Conservation (phyloP, 35 echinoderm and acorn worm genomes). For the Anneissia japonica region DNA sequence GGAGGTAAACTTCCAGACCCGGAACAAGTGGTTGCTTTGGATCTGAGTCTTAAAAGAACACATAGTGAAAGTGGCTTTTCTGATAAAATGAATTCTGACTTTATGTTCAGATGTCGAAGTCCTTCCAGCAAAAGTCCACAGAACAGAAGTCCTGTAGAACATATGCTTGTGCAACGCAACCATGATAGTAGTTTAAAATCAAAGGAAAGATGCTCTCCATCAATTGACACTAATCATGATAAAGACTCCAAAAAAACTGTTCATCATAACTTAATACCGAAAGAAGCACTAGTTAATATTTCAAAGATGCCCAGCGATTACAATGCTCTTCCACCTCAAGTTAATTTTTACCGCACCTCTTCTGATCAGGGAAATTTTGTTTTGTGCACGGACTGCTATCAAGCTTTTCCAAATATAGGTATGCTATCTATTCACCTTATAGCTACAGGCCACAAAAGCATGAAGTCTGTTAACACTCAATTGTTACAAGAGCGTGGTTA, state of each 20-base stretch:
- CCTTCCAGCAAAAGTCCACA: background rate
- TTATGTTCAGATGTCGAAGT: background rate
- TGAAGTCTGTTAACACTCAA: slow-evolving; percentile 24
- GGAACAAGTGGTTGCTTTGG: background rate
- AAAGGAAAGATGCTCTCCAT: background rate
- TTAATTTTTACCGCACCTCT: slow-evolving; percentile 28
- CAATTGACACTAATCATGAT: background rate
- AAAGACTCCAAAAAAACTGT: background rate
- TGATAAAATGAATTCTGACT: background rate
- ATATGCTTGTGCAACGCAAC: background rate
- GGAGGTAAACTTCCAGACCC: background rate
- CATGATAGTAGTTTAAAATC: background rate
- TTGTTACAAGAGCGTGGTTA: slow-evolving; percentile 22
- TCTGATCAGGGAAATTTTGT: slow-evolving; percentile 46
- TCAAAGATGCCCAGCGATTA: slow-evolving; percentile 31
- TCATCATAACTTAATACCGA: slow-evolving; percentile 10
- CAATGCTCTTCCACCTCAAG: slow-evolving; percentile 32
- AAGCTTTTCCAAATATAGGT: slow-evolving; percentile 47
- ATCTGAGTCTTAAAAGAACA: background rate
- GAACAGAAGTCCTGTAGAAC: background rate
- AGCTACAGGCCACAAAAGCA: slow-evolving; percentile 36
- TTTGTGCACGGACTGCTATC: slow-evolving; percentile 46
- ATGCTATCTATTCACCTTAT: slow-evolving; percentile 51
- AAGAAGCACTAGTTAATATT: slow-evolving; percentile 35
- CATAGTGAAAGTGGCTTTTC: background rate